These are phyloP conservation scores for Anthoptus insignis DNA, from an alignment of 2,888 invertebrate species.

Conservation along the genomic window DNA sequence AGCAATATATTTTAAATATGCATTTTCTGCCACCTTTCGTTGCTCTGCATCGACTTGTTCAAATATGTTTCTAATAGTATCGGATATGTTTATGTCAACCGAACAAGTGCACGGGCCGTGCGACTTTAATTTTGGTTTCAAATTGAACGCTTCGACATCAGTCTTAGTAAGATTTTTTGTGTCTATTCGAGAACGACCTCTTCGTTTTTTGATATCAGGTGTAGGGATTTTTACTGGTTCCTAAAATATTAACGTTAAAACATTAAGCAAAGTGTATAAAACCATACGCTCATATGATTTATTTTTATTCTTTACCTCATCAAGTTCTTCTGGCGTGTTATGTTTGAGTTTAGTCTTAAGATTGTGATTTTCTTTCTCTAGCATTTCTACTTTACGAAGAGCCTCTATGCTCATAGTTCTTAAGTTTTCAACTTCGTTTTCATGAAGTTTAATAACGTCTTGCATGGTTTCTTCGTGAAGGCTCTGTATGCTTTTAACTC, in stretches of 20 bases:
- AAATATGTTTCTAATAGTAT: slow-evolving; percentile 78
- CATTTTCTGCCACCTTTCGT: slow-evolving; percentile 70
- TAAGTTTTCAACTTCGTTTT: slow-evolving; percentile 82
- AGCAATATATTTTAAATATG: slow-evolving; percentile 76
- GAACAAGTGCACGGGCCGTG: slow-evolving; percentile 78
- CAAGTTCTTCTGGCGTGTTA: slow-evolving; percentile 49
- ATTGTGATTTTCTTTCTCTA: slow-evolving; percentile 71
- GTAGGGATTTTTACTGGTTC: slow-evolving; percentile 62
- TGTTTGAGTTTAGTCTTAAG: slow-evolving; percentile 62
- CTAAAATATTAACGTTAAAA: slow-evolving; percentile 54
- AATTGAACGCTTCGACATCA: slow-evolving; percentile 71
- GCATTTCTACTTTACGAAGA: slow-evolving; percentile 72
- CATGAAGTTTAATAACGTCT: slow-evolving; percentile 79
- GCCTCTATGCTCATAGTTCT: slow-evolving; percentile 79
- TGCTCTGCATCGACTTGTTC: slow-evolving; percentile 78
- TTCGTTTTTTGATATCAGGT: slow-evolving; percentile 59
- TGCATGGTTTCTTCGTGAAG: slow-evolving; percentile 83
- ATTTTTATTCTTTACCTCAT: slow-evolving; percentile 57
- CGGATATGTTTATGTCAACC: slow-evolving; percentile 72
- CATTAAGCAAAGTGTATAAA: no score
- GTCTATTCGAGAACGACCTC: slow-evolving; percentile 54
- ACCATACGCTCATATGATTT: slow-evolving; percentile 16
- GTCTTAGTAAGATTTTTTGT: slow-evolving; percentile 70
- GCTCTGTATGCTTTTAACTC: slow-evolving; percentile 84
- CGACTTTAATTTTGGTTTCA: slow-evolving; percentile 64